These are phyloP conservation scores for Trogon surrucura DNA, from an alignment of 2,113 vertebrate genomes.

Conservation along the genomic window DNA sequence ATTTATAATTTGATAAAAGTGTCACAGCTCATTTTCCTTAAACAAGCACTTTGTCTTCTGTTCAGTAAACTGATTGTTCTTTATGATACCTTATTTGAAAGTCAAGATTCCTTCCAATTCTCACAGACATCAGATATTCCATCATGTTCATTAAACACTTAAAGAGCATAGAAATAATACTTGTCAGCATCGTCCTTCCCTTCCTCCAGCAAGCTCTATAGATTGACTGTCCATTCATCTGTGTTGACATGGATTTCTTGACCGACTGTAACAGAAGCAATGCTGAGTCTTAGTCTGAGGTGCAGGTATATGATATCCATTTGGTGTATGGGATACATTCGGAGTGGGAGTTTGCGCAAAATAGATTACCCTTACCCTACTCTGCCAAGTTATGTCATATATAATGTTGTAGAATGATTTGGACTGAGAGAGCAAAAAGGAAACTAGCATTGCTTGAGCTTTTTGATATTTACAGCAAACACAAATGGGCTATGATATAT, in stretches of 20 bases:
- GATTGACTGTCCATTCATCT: not conserved
- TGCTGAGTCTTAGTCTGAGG: not conserved
- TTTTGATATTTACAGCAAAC: not conserved
- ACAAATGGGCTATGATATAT: not conserved
- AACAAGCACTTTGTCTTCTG: not conserved
- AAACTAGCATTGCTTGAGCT: not conserved
- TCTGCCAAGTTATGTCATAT: not conserved
- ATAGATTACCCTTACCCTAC: not conserved
- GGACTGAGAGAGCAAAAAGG: not conserved
- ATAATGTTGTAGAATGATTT: not conserved
- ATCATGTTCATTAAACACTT: not conserved
- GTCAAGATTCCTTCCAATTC: not conserved
- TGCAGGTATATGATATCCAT: fast-evolving
- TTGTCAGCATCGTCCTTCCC: not conserved
- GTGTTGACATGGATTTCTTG: not conserved
- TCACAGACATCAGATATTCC: not conserved
- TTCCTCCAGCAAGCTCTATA: not conserved
- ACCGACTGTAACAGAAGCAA: not conserved
- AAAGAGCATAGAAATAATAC: not conserved
- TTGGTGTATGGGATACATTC: not conserved
- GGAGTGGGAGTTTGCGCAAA: fast-evolving
- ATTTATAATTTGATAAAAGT: not conserved
- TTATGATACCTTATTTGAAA: not conserved
- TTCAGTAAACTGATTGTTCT: not conserved
- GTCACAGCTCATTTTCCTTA: not conserved